Percentiles rank a stretch among this genome's conserved stretches.
These are phyloP conservation scores for Galendromus occidentalis DNA, from an alignment of 1,140 invertebrate genomes.

Conservation along the genomic window DNA sequence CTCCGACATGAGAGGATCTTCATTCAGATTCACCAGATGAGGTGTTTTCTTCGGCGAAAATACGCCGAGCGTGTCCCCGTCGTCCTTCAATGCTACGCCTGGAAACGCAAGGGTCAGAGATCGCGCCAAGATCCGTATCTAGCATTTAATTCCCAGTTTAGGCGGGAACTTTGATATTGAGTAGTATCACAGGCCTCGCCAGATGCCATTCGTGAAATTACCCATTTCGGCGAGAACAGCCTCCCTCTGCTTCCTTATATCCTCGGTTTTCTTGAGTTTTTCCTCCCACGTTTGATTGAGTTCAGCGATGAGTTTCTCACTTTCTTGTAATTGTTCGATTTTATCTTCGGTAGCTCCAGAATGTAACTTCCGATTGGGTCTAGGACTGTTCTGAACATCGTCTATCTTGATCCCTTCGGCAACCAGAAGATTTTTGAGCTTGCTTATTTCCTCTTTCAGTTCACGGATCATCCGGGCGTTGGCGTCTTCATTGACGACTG, in stretches of 20 bases:
- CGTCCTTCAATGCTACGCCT: conserved; percentile 75
- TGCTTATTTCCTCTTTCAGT: conserved; percentile 92
- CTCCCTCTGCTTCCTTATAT: conserved; percentile 79
- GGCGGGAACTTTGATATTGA: too few species aligned
- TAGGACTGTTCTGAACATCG: conserved; percentile 44
- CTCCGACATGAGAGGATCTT: conserved; percentile 95
- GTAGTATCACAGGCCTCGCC: too few species aligned
- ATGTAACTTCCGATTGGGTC: conserved; percentile 32
- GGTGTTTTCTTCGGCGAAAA: conserved; percentile 96
- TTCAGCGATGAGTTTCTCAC: conserved; percentile 97
- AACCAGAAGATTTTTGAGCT: conserved; percentile 72
- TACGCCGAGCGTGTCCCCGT: conserved; percentile 89
- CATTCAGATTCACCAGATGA: conserved; percentile 94
- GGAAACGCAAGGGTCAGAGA: too few species aligned
- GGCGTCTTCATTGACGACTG: conserved; percentile 95
- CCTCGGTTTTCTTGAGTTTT: conserved; percentile 87
- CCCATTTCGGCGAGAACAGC: conserved; percentile 98
- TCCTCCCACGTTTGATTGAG: conserved; percentile 99
- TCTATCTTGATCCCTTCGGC: conserved; percentile 91
- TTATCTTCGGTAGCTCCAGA: conserved; percentile 82
- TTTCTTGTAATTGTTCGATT: conserved; percentile 90
- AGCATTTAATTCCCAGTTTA: too few species aligned
- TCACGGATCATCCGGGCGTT: conserved; percentile 97
- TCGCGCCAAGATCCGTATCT: too few species aligned
- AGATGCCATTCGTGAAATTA: background rate